Evolutionary conservation across 2,797 vertebrate genomes (phyloP).

Genomic region (Centroberyx gerrardi): DNA sequence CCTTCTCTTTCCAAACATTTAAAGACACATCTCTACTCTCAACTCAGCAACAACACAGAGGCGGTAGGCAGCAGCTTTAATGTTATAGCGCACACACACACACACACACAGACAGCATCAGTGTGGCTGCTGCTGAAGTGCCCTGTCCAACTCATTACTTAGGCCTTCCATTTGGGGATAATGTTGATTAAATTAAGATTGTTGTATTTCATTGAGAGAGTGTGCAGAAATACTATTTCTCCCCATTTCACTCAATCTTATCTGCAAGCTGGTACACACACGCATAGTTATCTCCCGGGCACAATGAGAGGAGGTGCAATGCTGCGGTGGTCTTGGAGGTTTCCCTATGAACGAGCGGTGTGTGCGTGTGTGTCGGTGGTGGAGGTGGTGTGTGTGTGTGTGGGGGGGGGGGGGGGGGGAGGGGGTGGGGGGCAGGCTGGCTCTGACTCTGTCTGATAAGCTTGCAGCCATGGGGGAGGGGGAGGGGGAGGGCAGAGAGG

Average conservation of each 20-base stretch:
- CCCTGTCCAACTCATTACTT: constrained; percentile 20
- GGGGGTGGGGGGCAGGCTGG: neutral
- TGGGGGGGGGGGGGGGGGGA: too few relatives aligned
- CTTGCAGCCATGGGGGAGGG: neutral
- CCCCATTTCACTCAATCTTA: constrained; percentile 21
- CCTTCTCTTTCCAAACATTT: too few relatives aligned
- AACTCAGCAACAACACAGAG: too few relatives aligned
- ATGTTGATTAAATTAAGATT: constrained; percentile 41
- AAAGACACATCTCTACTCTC: too few relatives aligned
- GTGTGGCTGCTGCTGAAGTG: neutral
- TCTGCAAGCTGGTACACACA: neutral
- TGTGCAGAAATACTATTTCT: too few relatives aligned
- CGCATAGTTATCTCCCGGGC: constrained; percentile 5
- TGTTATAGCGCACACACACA: too few relatives aligned
- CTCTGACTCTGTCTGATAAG: constrained; percentile 28
- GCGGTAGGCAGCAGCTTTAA: too few relatives aligned
- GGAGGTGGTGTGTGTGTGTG: too few relatives aligned
- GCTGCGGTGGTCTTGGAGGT: too few relatives aligned
- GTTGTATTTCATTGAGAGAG: constrained; percentile 4
- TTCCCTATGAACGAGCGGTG: too few relatives aligned
- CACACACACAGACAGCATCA: too few relatives aligned
- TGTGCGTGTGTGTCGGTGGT: too few relatives aligned
- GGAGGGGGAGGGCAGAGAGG: neutral
- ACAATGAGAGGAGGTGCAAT: neutral
- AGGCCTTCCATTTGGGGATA: constrained; percentile 10